Percentiles rank a stretch among this genome's conserved stretches.
phyloP scores from a whole-genome alignment of 35 echinoderm and acorn worm genomes.

The Diadema setosum region DNA sequence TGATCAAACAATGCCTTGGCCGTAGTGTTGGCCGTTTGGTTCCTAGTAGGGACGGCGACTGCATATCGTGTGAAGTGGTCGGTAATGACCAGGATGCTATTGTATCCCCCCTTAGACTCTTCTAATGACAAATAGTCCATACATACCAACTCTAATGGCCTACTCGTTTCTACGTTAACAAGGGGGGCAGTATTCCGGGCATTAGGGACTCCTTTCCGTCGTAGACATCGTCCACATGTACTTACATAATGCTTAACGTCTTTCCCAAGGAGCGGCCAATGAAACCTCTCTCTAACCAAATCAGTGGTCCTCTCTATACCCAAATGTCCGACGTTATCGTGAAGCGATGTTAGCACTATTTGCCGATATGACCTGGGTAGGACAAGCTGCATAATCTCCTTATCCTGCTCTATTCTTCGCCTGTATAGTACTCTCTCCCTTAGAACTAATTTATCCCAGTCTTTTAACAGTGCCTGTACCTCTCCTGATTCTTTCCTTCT shows the following conservation, averaged over 20 bases:
- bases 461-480: background rate
- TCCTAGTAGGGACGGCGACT: too few relatives aligned
- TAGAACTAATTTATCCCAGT: background rate
- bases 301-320: slow-evolving; percentile 40
- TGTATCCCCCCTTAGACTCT: too few relatives aligned
- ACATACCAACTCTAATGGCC: too few relatives aligned
- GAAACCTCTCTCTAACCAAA: too few relatives aligned
- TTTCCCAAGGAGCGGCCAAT: slow-evolving; percentile 4
- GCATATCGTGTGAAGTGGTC: too few relatives aligned
- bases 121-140: too few relatives aligned
- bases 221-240: slow-evolving; percentile 15
- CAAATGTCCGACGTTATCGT: slow-evolving; percentile 59
- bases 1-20: too few relatives aligned
- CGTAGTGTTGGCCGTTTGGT: too few relatives aligned
- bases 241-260: background rate
- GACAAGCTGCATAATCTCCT: background rate
- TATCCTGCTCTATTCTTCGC: background rate
- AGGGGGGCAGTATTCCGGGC: background rate
- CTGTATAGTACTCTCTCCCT: background rate
- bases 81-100: too few relatives aligned
- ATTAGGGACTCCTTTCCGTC: background rate
- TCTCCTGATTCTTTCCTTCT: background rate
- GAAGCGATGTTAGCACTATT: background rate
- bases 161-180: too few relatives aligned
- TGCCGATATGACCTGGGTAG: background rate